A percentile compares a stretch with the other conserved stretches of the same genome.
Conservation (phyloP, 2,888 invertebrate genomes). For the Trachelus stipa region DNA sequence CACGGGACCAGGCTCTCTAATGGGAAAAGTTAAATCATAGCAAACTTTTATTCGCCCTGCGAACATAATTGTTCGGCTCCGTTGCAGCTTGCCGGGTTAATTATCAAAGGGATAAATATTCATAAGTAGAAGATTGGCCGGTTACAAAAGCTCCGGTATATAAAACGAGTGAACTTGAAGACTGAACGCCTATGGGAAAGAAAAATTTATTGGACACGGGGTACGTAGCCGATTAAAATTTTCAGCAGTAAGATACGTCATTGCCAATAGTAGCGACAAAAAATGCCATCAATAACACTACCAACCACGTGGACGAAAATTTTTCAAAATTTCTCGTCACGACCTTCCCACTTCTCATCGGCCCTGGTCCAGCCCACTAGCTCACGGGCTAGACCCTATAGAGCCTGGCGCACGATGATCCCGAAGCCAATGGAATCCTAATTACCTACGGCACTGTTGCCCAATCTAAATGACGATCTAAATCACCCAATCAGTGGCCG, state of each 20-base stretch:
- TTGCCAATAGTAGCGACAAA: background rate
- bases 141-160: background rate
- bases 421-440: slow-evolving; percentile 33
- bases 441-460: slow-evolving; percentile 30
- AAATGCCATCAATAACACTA: background rate
- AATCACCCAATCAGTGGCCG: slow-evolving; percentile 31
- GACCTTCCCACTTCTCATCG: background rate
- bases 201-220: background rate
- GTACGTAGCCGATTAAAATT: background rate
- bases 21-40: slow-evolving; percentile 11
- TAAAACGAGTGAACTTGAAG: background rate
- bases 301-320: background rate
- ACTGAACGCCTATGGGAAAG: background rate
- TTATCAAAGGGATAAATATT: slow-evolving; percentile 1
- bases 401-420: background rate
- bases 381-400: background rate
- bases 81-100: slow-evolving; percentile 1
- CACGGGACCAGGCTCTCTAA: background rate
- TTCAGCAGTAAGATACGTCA: background rate
- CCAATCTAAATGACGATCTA: slow-evolving; percentile 29
- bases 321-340: background rate
- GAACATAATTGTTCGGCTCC: slow-evolving; percentile 26
- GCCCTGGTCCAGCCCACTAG: background rate
- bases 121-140: slow-evolving; percentile 7
- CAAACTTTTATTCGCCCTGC: slow-evolving; percentile 17